Conservation (phyloP, 2,113 vertebrate species). For the Physeter macrocephalus region DNA sequence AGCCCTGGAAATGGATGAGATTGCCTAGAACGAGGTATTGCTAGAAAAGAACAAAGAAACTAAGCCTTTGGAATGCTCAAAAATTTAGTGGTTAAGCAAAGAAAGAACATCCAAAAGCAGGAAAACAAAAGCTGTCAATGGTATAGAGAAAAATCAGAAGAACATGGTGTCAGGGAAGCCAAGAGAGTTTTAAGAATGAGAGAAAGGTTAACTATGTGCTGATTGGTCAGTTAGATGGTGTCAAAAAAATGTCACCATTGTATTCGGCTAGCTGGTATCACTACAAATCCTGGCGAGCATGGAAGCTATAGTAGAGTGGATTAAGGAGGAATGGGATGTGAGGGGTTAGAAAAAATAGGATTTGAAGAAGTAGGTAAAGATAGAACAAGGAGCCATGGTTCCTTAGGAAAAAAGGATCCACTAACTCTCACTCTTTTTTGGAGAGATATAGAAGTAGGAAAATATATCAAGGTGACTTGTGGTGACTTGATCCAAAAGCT, state of each 20-base stretch:
- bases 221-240: neutral
- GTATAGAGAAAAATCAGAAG: neutral
- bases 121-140: neutral
- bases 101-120: neutral
- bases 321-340: neutral
- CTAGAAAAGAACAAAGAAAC: neutral
- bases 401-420: neutral
- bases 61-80: neutral
- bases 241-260: neutral
- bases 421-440: neutral
- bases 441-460: neutral
- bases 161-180: neutral
- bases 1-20: neutral
- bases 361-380: neutral
- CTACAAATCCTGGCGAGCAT: neutral
- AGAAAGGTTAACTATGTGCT: neutral
- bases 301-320: neutral
- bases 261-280: neutral
- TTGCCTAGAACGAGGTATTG: neutral
- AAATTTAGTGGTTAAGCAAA: neutral
- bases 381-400: neutral
- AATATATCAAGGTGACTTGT: neutral
- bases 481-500: neutral
- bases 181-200: neutral
- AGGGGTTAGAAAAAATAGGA: neutral